These are phyloP conservation scores for Chaetoderma sp. DNA, from an alignment of 2,888 invertebrate species.

Conservation along the genomic window DNA sequence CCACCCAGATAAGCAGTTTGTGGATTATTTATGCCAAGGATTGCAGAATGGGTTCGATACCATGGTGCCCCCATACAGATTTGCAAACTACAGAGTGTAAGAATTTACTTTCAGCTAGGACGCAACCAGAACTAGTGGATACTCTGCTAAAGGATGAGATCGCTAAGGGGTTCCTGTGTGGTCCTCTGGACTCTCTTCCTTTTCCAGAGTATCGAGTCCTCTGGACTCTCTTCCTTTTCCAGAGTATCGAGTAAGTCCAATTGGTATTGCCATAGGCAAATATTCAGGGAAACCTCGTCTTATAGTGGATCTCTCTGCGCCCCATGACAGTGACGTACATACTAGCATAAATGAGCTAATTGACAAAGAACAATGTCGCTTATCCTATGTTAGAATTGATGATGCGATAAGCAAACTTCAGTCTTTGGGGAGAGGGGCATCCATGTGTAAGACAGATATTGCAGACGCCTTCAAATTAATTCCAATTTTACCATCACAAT, in stretches of 20 bases:
- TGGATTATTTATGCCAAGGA: no score
- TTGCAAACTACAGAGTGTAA: neutral
- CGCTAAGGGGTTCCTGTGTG: neutral
- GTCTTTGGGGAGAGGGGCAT: neutral
- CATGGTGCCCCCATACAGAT: no score
- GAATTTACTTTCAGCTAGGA: neutral
- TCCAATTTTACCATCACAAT: neutral
- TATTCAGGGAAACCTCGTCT: slow-evolving; percentile 1
- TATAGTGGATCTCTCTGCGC: slow-evolving; percentile 11
- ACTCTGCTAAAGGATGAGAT: neutral
- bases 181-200: neutral
- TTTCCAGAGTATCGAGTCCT: neutral
- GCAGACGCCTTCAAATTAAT: slow-evolving; percentile 12
- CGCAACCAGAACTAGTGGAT: neutral
- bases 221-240: no score
- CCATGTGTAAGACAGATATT: slow-evolving; percentile 15
- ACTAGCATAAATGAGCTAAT: slow-evolving; percentile 5
- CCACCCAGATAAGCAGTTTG: no score
- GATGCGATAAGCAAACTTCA: slow-evolving; percentile 2
- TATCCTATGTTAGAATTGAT: slow-evolving; percentile 4
- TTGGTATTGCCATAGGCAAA: no score
- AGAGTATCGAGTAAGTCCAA: no score
- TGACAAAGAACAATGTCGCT: slow-evolving; percentile 8
- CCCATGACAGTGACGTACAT: neutral
- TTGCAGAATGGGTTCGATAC: no score